These are phyloP conservation scores for Nycticryphes semicollaris DNA, from an alignment of 2,113 vertebrate species.

Conservation along the genomic window DNA sequence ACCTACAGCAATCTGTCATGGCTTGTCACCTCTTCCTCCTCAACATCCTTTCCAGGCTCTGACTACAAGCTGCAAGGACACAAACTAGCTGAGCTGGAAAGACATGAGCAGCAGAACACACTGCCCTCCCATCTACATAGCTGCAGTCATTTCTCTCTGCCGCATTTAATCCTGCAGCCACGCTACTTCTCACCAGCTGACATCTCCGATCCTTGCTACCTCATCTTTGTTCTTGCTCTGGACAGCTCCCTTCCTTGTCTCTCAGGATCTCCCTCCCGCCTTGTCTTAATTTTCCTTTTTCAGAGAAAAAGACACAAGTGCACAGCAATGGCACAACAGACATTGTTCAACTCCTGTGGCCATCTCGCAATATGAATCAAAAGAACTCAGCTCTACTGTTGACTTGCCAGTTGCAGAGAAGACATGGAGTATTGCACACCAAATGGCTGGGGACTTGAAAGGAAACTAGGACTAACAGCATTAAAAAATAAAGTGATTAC, in stretches of 20 bases:
- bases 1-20: not conserved
- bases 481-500: not conserved
- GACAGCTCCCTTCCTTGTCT: not conserved
- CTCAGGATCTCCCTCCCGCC: not conserved
- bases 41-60: not conserved
- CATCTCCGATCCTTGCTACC: not conserved
- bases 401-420: not conserved
- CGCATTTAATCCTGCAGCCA: not conserved
- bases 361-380: not conserved
- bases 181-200: accelerated
- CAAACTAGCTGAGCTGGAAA: not conserved
- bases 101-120: not conserved
- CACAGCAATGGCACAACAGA: not conserved
- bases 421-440: not conserved
- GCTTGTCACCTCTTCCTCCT: not conserved
- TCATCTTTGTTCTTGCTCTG: not conserved
- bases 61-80: not conserved
- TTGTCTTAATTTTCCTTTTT: not conserved
- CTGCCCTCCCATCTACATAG: not conserved
- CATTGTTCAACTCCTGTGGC: not conserved
- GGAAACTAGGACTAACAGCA: not conserved
- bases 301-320: not conserved
- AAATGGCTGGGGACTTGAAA: not conserved
- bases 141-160: not conserved
- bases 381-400: not conserved